Percentiles rank a stretch among this genome's conserved stretches.
Conservation (phyloP, 2,797 vertebrate species). For the Girardinus metallicus region DNA sequence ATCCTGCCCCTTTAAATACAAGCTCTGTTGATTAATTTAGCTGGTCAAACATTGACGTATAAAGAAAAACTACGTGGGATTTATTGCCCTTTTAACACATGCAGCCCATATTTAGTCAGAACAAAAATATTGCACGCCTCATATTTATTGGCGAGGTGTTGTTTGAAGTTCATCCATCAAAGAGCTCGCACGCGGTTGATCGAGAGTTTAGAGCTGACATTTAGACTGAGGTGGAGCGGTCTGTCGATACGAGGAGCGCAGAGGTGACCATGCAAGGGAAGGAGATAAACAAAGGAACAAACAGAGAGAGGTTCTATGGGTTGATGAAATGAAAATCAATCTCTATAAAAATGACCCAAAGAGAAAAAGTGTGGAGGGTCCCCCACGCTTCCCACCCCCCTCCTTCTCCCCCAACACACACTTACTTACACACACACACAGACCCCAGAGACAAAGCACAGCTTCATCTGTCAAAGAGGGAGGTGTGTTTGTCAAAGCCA, state of each 20-base stretch:
- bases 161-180: slow-evolving; percentile 16
- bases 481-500: not conserved
- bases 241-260: slow-evolving; percentile 12
- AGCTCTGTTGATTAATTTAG: not conserved
- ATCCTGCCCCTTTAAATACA: not conserved
- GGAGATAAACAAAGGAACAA: slow-evolving; percentile 15
- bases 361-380: not conserved
- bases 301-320: not conserved
- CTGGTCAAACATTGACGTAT: not conserved
- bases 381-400: not conserved
- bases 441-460: not conserved
- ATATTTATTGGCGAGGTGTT: slow-evolving; percentile 12
- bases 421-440: not conserved
- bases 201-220: slow-evolving; percentile 30
- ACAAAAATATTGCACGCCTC: not conserved
- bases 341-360: slow-evolving; percentile 14
- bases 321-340: slow-evolving; percentile 22
- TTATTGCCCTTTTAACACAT: slow-evolving; percentile 9
- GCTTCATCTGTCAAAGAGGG: not conserved
- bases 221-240: slow-evolving; percentile 18
- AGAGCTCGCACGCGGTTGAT: slow-evolving; percentile 5
- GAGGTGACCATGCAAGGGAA: slow-evolving; percentile 15
- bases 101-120: not conserved
- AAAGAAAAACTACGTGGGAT: not conserved
- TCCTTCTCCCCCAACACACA: not conserved